Evolutionary conservation across 30 jellyfish, hydroid and myxozoan genomes (phyloP), one percentile per base, ranked within the genome.

Genomic region (Aurelia sp.): DNA sequence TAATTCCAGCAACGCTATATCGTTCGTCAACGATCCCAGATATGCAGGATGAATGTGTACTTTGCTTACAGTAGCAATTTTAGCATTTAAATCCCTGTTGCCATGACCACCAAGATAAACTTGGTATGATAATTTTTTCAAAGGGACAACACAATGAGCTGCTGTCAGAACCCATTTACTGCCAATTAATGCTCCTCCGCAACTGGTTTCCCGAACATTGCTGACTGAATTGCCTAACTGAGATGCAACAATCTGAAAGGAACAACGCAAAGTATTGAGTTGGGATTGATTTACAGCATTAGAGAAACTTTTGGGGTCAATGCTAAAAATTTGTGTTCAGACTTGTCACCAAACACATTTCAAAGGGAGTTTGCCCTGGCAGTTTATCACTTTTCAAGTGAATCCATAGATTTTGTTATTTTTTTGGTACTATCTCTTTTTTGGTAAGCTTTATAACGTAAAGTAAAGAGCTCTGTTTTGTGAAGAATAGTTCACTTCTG

Each of bases 131-230:
- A 67, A 20, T 48, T 76, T 76, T 33, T 61, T 44, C 69, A 48
- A 4, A 7, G 96, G 90, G 50, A 27, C 60, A 9, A 87, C 79
- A 50, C 96, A 87, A 41, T 87, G 96, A 57, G 96, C 96, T 11
- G 96, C 96, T 9, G 96, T 87, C 7, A 87, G 37, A 15, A 87
- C 79, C 96, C 96, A 87, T 70, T 78, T 77, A 59, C 71, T 81
- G 18, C 87, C 90, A 19, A 87, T 78, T 22, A 87, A 52, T 51
- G 90, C 96, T 11, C 96, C 96, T 44, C 90, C 96, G 79, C 96
- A 87, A 5, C 71, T 57, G 82, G 78, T 21, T 66, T 63, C 87
- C 17, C 74, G 78, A 13, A 73, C 62, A 55, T 61, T 50, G 50
- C 78, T 21, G 23, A 63, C 78, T 3, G 70, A 37, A 0, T 41